These are phyloP conservation scores for Phasia obesa DNA, from an alignment of 2,888 invertebrate species.

Conservation along the genomic window DNA sequence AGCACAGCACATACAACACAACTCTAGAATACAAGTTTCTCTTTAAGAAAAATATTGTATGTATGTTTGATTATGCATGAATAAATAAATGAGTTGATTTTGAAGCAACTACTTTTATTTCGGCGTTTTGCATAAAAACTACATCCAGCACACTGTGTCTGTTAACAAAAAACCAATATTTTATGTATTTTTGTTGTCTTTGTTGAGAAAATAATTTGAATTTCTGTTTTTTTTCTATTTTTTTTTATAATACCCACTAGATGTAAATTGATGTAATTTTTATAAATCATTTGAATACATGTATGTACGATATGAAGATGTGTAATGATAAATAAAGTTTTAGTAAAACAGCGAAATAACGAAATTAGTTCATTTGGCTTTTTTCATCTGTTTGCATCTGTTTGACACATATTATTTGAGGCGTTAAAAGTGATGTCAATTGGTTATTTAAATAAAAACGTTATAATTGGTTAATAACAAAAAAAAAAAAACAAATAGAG, in stretches of 20 bases:
- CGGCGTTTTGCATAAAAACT: constrained; percentile 49
- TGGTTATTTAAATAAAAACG: not conserved
- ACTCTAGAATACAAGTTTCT: not conserved
- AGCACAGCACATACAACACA: too few species aligned
- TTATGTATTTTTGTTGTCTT: constrained; percentile 1
- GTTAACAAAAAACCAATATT: constrained; percentile 13
- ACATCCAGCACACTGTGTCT: not conserved
- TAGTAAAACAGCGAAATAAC: constrained; percentile 28
- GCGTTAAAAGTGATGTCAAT: constrained; percentile 37
- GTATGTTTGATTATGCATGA: constrained; percentile 38
- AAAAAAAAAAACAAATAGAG: too few species aligned
- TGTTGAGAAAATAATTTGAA: constrained; percentile 52
- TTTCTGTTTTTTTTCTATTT: constrained; percentile 30
- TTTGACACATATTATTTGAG: constrained; percentile 53
- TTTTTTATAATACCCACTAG: not conserved
- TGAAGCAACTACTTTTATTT: constrained; percentile 33
- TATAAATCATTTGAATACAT: constrained; percentile 13
- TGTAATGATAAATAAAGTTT: not conserved
- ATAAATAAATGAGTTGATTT: constrained; percentile 23
- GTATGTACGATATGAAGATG: not conserved
- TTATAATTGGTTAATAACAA: too few species aligned
- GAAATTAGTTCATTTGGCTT: constrained; percentile 48
- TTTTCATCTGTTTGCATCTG: constrained; percentile 41
- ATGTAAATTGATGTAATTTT: constrained; percentile 42
- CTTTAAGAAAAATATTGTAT: not conserved